Conservation (phyloP, 2,797 vertebrate species). For the Eulemur rubriventer region DNA sequence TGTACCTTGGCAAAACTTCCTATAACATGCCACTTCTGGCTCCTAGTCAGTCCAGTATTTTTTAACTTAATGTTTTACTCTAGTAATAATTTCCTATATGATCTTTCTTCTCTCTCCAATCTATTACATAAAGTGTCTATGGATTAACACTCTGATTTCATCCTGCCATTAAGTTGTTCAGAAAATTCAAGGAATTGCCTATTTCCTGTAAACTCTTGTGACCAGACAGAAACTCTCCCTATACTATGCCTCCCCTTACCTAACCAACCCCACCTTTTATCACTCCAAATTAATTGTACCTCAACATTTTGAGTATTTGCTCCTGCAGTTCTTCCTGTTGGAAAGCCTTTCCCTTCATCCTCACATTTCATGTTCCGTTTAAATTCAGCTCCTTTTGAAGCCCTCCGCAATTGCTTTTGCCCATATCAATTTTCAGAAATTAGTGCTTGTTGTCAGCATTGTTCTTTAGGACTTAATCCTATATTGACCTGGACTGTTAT, state of each 20-base stretch:
- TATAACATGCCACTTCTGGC: not conserved
- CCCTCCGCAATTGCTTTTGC: not conserved
- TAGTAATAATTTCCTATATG: not conserved
- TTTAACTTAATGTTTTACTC: not conserved
- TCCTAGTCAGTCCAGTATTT: not conserved
- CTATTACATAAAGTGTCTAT: not conserved
- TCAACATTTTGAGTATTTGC: not conserved
- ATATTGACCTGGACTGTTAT: not conserved
- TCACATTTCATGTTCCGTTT: not conserved
- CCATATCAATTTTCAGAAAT: constrained; percentile 9
- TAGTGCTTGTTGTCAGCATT: not conserved
- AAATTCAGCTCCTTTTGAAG: not conserved
- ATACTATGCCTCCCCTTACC: not conserved
- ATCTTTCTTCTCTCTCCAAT: not conserved
- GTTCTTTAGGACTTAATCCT: not conserved
- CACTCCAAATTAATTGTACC: not conserved
- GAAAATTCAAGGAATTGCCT: not conserved
- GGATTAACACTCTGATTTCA: not conserved
- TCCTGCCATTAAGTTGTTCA: constrained; percentile 20
- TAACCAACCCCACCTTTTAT: not conserved
- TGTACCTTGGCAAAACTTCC: not conserved
- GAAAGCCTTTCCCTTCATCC: not conserved
- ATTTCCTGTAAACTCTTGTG: not conserved
- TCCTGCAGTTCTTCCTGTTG: not conserved
- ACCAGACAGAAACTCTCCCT: not conserved